Conservation (phyloP, 2,113 vertebrate genomes). For the Tichodroma muraria region DNA sequence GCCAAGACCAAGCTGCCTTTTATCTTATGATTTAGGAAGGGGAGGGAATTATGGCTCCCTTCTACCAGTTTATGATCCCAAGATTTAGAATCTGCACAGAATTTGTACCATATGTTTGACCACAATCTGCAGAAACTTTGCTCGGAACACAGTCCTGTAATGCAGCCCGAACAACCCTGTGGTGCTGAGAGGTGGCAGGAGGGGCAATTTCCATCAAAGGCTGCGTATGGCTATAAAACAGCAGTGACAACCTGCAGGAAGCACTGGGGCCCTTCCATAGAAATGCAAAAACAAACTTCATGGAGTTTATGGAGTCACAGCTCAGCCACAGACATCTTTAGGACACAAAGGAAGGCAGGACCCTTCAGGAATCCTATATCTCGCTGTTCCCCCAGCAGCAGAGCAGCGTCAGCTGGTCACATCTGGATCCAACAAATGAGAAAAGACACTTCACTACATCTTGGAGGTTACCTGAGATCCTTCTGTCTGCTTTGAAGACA, state of each 20-base stretch:
- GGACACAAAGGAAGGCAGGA: not conserved
- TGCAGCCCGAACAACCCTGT: not conserved
- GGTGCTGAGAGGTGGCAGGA: not conserved
- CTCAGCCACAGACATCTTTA: not conserved
- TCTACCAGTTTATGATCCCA: constrained; percentile 45
- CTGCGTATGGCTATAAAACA: not conserved
- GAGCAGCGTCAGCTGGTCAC: not conserved
- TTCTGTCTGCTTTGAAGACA: not conserved
- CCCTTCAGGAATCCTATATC: not conserved
- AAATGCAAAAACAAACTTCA: not conserved
- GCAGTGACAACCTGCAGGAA: not conserved
- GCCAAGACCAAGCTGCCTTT: constrained; percentile 16
- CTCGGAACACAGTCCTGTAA: not conserved
- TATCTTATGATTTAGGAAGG: constrained; percentile 53
- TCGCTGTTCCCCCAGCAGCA: not conserved
- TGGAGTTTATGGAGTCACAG: not conserved
- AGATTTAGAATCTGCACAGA: constrained; percentile 52
- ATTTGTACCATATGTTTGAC: constrained; percentile 54
- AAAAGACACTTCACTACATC: not conserved
- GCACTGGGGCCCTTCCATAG: not conserved
- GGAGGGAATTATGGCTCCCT: constrained; percentile 17
- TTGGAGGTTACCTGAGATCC: not conserved
- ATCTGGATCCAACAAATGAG: not conserved
- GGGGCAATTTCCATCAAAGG: not conserved
- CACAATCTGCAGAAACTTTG: not conserved